Evolutionary conservation across 1,140 invertebrate species (phyloP).

Genomic region (Acromyrmex echinatior): DNA sequence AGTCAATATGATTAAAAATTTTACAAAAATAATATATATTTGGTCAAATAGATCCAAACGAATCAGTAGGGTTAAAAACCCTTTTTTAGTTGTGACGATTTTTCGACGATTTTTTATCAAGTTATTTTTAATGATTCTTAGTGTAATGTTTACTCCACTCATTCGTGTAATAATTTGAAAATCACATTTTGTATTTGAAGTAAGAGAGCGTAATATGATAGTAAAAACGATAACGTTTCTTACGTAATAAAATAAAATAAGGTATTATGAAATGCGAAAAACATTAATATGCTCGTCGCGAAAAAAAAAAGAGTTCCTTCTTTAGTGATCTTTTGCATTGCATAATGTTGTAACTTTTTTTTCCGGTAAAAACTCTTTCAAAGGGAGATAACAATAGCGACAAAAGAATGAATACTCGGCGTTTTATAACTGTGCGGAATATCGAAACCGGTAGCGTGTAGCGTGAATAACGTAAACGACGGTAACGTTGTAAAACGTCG

Average conservation of each 20-base stretch:
- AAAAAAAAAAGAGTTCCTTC: not conserved
- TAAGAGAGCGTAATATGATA: not conserved
- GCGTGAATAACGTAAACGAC: conserved; percentile 55
- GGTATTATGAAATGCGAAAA: too few relatives aligned
- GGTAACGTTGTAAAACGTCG: conserved; percentile 58
- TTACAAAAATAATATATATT: too few relatives aligned
- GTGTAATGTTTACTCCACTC: too few relatives aligned
- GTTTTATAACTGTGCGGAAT: conserved; percentile 51
- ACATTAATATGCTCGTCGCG: not conserved
- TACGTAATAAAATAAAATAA: not conserved
- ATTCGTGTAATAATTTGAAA: too few relatives aligned
- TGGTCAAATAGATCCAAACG: too few relatives aligned
- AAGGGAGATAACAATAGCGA: conserved; percentile 59
- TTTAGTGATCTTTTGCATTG: not conserved
- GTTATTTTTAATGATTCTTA: too few relatives aligned
- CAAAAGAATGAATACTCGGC: conserved; percentile 16
- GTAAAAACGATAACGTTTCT: not conserved
- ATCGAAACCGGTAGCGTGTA: conserved; percentile 48
- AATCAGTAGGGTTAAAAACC: too few relatives aligned
- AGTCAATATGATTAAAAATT: too few relatives aligned
- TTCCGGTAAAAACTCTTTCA: conserved; percentile 46
- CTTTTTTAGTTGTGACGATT: too few relatives aligned
- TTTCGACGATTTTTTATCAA: too few relatives aligned
- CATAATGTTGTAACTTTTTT: conserved; percentile 31
- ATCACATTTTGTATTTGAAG: too few relatives aligned